Conservation (phyloP, 1,140 invertebrate genomes). For the Sarcophaga peregrina region DNA sequence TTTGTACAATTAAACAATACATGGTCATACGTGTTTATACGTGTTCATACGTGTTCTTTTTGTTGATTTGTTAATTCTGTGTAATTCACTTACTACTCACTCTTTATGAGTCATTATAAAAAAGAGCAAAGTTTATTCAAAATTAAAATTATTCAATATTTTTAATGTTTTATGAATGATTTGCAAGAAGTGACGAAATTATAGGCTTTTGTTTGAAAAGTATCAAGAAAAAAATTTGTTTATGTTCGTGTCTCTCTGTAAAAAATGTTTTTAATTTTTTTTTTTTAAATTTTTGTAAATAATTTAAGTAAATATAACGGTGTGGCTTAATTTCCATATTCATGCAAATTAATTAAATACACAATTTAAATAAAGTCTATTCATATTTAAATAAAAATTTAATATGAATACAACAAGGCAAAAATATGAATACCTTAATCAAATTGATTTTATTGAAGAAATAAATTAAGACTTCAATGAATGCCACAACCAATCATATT, state of each 20-base stretch:
- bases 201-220: slow-evolving; percentile 2
- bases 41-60: neutral
- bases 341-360: neutral
- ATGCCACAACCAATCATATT: too few species aligned
- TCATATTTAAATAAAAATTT: neutral
- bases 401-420: too few species aligned
- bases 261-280: neutral
- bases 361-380: neutral
- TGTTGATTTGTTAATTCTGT: neutral
- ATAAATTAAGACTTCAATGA: too few species aligned
- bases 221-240: neutral
- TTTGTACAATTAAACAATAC: too few species aligned
- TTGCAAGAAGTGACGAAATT: neutral
- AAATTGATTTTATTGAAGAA: too few species aligned
- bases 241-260: neutral
- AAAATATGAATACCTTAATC: too few species aligned
- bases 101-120: neutral
- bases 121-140: neutral
- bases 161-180: too few species aligned
- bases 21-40: neutral
- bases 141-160: too few species aligned
- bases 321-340: neutral
- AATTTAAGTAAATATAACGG: neutral
- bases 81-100: neutral
- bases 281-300: neutral